Evolutionary conservation across 2,113 vertebrate species (phyloP).

Genomic region (Scomber scombrus): DNA sequence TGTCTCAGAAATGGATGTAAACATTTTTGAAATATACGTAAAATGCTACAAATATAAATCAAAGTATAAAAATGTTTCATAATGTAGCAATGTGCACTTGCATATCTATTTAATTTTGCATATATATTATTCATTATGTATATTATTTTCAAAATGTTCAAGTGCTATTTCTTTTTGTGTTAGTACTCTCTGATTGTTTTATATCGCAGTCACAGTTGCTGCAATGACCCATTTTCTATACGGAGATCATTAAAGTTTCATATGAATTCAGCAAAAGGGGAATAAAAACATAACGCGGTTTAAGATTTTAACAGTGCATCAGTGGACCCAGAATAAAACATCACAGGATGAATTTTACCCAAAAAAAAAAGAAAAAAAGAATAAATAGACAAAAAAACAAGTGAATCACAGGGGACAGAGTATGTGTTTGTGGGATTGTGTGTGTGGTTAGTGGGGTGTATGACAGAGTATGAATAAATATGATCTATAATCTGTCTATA

Average conservation of each 20-base stretch:
- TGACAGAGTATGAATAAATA: background rate
- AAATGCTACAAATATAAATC: background rate
- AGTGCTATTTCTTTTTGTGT: background rate
- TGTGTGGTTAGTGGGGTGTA: background rate
- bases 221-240: constrained; percentile 69
- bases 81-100: background rate
- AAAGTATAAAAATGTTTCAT: background rate
- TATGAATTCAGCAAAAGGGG: constrained; percentile 51
- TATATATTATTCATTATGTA: background rate
- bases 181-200: constrained; percentile 13
- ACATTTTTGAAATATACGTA: too few relatives aligned
- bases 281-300: constrained; percentile 54
- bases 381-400: background rate
- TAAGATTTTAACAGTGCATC: constrained; percentile 46
- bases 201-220: constrained; percentile 44
- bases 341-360: constrained; percentile 17
- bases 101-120: background rate
- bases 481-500: too few relatives aligned
- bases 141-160: background rate
- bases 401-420: background rate
- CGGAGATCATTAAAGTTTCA: constrained; percentile 72
- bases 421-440: background rate
- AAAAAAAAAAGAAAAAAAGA: constrained; percentile 25
- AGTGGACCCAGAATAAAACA: constrained; percentile 34
- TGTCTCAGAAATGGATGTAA: background rate